Base-by-base conservation (phyloP, 2,797 vertebrate genomes). In the Bovichtus variegatus region DNA sequence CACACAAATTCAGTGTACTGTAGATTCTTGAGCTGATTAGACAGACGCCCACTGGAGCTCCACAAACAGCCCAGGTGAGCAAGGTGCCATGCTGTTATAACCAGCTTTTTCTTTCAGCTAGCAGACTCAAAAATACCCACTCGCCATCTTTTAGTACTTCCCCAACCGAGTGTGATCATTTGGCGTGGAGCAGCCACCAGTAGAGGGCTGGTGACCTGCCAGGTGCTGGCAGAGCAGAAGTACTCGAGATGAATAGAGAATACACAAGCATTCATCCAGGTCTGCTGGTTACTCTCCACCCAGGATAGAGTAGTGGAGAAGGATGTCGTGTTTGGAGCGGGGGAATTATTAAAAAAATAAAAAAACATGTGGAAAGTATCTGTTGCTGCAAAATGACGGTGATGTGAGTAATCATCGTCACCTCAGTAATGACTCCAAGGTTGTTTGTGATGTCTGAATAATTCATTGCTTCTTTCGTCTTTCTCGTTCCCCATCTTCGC, bases 381-480 rank as follows among this genome's bases (percentile, higher is more conserved):
- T 46, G 5, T 23, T 31, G 58, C 50, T 23, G 18, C 15, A 36
- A 66, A 54, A 29, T 27, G 43, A 29, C 50, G 59, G 15, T 7
- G 5, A 15, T 9, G 5, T 18, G 23, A 25, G 15, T 54, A n/a
- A n/a, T n/a, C n/a, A n/a, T n/a, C n/a, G n/a, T n/a, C n/a, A n/a
- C 31, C 31, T 34, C 31, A 34, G 71, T 46, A 18, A 34, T 61
- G 67, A 78, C 83, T 80, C 71, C 69, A 72, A 83, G 79, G 75
- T 83, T 84, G 73, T 80, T 84, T 76, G 75, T 43, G 61, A 75
- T 54, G 41, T 63, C 34, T 34, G 82, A 90, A 87, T 90, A 78
- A 88, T 90, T 83, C 76, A 88, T 83, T 0, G 5, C 47, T 51
- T 31, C 65, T 76, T 21, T 71, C n/a, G 13, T 81, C 67, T 66